Conservation (phyloP, 2,797 vertebrate genomes). For the Hozukius guyotensis region DNA sequence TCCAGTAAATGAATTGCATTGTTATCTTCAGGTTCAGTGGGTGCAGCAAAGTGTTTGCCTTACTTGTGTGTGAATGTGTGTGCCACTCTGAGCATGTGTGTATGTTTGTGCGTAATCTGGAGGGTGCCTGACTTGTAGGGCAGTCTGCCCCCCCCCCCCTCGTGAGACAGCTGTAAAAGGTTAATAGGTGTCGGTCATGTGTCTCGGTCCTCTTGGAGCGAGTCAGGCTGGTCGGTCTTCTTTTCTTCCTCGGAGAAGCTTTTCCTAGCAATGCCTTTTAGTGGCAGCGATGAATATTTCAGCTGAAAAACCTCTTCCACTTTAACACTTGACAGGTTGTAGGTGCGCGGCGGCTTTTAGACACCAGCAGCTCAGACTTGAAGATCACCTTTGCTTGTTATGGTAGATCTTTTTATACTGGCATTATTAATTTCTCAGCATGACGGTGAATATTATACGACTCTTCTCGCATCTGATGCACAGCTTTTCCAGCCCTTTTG, state of each 20-base stretch:
- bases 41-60: slow-evolving; percentile 18
- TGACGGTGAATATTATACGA: not conserved
- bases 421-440: slow-evolving; percentile 26
- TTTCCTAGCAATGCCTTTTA: slow-evolving; percentile 43
- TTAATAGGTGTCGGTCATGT: slow-evolving; percentile 64
- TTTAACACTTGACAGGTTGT: slow-evolving; percentile 58
- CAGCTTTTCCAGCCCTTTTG: not conserved
- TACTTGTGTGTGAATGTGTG: slow-evolving; percentile 14
- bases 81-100: slow-evolving; percentile 3
- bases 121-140: slow-evolving; percentile 27
- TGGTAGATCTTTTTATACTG: slow-evolving; percentile 21
- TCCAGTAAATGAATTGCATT: slow-evolving; percentile 18
- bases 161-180: slow-evolving; percentile 60
- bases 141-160: not conserved
- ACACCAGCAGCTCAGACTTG: slow-evolving; percentile 43
- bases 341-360: slow-evolving; percentile 48
- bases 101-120: slow-evolving; percentile 28
- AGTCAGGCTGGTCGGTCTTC: slow-evolving; percentile 7
- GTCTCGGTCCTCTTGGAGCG: slow-evolving; percentile 36
- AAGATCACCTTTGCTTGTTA: slow-evolving; percentile 33
- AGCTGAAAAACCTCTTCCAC: slow-evolving; percentile 51
- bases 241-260: slow-evolving; percentile 26
- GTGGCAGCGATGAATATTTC: slow-evolving; percentile 62
- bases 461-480: slow-evolving; percentile 10
- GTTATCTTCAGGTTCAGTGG: slow-evolving; percentile 27